Evolutionary conservation across 1,140 invertebrate species (phyloP), one percentile per base, ranked within the genome.

Genomic region (Bacillus rossius): DNA sequence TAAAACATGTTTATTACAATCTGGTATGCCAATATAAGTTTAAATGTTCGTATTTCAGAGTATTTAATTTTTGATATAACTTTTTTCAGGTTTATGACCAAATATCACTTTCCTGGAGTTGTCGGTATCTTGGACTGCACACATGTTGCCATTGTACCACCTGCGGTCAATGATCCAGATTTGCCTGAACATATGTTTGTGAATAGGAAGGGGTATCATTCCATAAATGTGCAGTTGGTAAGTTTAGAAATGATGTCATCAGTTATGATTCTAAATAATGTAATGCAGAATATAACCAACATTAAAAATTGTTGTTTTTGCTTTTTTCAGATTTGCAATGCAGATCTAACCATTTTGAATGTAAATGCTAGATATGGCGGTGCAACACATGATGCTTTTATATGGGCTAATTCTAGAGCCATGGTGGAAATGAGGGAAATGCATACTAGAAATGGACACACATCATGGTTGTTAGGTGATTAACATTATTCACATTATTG

Each of bases 211-310:
- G 41, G 50, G 41, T 59, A 37, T 22, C 51, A 61, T 37, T 26
- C 47, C 22, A 61, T 61, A 14, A 61, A 61, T 59, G 56, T 60
- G 13, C 59, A 61, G 43, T 34, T 59, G 14, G 57, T 59, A 49
- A 20, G 54, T 26, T 8, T 20, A 51, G 57, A 19, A 4, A 7
- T 25, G 17, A 20, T 7, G 5, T 7, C n/a, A 20, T 5, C n/a
- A 5, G 10, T 45, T 45, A 13, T 5, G 5, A 45, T 13, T 45
- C 4, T 45, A 45, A 8, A 45, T 7, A 25, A 3, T 20, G 23
- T 45, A 45, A 45, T 7, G 17, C 8, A 20, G 13, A 45, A 5
- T 19, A 3, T 45, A 20, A 13, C n/a, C 17, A 45, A 45, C 23
- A 5, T 7, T 3, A 5, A 3, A 20, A 7, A n/a, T 10, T 45